A percentile compares a stretch with the other conserved stretches of the same genome.
These are phyloP conservation scores for Drosophila setifemur DNA, from an alignment of 1,140 invertebrate species.

Conservation along the genomic window DNA sequence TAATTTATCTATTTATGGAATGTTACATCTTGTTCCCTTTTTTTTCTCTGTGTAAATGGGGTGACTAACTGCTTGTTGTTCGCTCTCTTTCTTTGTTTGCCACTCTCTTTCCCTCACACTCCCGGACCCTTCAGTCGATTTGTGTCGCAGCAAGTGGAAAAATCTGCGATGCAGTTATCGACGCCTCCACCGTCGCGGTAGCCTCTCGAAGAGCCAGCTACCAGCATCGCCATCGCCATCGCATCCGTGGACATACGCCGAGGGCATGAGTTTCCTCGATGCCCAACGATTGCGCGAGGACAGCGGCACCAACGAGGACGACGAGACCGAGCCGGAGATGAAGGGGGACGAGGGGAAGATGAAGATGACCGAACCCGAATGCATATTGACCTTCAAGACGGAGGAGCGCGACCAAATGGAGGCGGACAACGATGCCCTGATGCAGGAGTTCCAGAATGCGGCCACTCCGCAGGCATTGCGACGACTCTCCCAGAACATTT, in stretches of 20 bases:
- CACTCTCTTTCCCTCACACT: background rate
- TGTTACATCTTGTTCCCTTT: too few relatives aligned
- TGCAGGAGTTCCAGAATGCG: conserved; percentile 62
- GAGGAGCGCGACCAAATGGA: conserved; percentile 53
- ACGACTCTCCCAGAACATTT: conserved; percentile 67
- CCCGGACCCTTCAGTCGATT: conserved; percentile 55
- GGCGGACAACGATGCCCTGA: conserved; percentile 64
- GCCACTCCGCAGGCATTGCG: conserved; percentile 70
- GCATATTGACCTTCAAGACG: conserved; percentile 32
- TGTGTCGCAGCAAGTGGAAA: conserved; percentile 67
- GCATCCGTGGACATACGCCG: conserved; percentile 56
- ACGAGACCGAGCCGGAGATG: background rate
- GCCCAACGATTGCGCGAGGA: conserved; percentile 13
- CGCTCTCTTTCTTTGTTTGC: background rate
- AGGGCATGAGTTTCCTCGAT: conserved; percentile 59
- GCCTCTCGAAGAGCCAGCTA: conserved; percentile 5
- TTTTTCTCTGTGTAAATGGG: background rate
- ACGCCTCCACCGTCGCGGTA: conserved; percentile 33
- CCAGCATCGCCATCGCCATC: conserved; percentile 20
- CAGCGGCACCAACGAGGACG: conserved; percentile 44
- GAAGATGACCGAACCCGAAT: conserved; percentile 19
- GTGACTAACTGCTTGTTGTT: background rate
- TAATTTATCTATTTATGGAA: too few relatives aligned
- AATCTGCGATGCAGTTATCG: conserved; percentile 70
- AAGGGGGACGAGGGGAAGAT: background rate